Evolutionary conservation across 2,888 invertebrate genomes (phyloP).

Genomic region (Polydrusus cervinus): DNA sequence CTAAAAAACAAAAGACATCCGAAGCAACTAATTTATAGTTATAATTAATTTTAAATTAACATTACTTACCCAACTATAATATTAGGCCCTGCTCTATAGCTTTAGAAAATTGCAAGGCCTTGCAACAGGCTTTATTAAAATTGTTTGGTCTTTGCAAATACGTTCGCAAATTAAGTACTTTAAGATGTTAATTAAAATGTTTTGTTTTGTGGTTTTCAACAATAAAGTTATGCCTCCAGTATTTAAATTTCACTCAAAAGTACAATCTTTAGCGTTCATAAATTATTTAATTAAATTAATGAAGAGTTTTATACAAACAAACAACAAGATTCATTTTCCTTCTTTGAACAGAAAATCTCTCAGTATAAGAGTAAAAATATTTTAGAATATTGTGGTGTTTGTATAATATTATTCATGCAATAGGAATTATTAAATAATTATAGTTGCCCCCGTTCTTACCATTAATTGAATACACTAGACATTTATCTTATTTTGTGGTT

Average conservation of each 20-base stretch:
- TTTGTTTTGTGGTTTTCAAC: slow-evolving; percentile 40
- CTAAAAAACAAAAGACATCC: neutral
- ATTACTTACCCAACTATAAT: slow-evolving; percentile 32
- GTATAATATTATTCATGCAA: neutral
- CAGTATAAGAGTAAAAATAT: neutral
- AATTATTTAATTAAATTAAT: slow-evolving; percentile 18
- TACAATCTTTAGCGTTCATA: neutral
- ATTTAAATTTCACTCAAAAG: slow-evolving; percentile 5
- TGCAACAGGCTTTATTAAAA: slow-evolving; percentile 40
- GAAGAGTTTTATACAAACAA: slow-evolving; percentile 9
- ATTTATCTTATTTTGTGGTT: no score
- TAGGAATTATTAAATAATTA: no score
- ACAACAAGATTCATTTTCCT: neutral
- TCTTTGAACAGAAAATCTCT: neutral
- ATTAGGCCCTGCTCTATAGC: slow-evolving; percentile 35
- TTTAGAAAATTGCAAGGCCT: slow-evolving; percentile 29
- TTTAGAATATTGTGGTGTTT: neutral
- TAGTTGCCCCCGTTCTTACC: no score
- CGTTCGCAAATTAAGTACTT: slow-evolving; percentile 43
- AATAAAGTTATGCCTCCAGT: slow-evolving; percentile 29
- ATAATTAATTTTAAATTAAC: slow-evolving; percentile 6
- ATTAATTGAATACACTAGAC: no score
- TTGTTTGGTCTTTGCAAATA: slow-evolving; percentile 44
- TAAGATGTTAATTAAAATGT: slow-evolving; percentile 47
- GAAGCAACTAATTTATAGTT: neutral